Evolutionary conservation across 2,888 invertebrate genomes (phyloP).

Genomic region (Enchytraeus crypticus): DNA sequence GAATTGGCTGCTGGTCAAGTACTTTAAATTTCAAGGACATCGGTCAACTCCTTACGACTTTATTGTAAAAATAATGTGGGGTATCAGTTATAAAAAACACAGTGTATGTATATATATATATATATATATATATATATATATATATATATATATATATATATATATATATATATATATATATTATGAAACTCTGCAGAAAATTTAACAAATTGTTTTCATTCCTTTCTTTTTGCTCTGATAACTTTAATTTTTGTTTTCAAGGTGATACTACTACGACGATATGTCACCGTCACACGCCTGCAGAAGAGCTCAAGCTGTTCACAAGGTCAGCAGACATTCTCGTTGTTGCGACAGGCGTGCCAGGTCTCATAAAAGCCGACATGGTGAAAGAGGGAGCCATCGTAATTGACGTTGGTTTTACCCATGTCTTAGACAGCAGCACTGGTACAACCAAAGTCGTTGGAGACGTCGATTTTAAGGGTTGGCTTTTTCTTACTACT

Average conservation of each 20-base stretch:
- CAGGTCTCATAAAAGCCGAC: constrained; percentile 50
- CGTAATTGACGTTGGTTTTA: constrained; percentile 75
- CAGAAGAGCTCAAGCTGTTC: constrained; percentile 62
- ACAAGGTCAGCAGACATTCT: constrained; percentile 70
- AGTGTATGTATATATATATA: too few species aligned
- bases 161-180: too few species aligned
- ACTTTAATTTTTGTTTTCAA: too few species aligned
- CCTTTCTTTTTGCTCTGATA: not conserved
- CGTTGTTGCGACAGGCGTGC: constrained; percentile 64
- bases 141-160: too few species aligned
- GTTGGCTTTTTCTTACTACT: constrained; percentile 34
- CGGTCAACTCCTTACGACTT: too few species aligned
- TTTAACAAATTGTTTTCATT: not conserved
- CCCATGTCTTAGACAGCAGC: constrained; percentile 56
- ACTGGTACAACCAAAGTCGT: constrained; percentile 62
- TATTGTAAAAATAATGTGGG: too few species aligned
- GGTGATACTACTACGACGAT: constrained; percentile 81
- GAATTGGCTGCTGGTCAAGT: too few species aligned
- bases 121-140: too few species aligned
- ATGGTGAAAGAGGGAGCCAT: constrained; percentile 72
- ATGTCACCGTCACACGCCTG: constrained; percentile 78
- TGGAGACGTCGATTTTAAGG: constrained; percentile 81
- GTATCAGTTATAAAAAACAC: too few species aligned
- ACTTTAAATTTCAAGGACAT: too few species aligned
- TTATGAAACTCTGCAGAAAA: too few species aligned